Base-by-base conservation (phyloP, 2,888 invertebrate genomes). In the Cosmopolites sordidus region DNA sequence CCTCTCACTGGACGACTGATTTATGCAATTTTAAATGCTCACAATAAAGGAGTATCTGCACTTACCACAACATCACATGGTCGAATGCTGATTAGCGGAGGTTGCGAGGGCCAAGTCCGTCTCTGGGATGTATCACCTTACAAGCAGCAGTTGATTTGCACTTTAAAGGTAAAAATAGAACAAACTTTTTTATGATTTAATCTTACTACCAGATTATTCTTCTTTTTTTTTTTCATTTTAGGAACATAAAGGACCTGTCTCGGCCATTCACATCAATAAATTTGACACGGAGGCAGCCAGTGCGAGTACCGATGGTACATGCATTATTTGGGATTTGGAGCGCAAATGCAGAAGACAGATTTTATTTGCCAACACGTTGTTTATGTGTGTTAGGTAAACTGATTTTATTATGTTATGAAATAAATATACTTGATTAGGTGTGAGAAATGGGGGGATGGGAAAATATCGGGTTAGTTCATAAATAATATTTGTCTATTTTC, bases 311-410 rank as follows among this genome's bases (percentile, higher is more conserved):
- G 96, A 96, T 74, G 95, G 96, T 9, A 90, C 92, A 2, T 92
- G 92, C 69, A 92, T 96, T 60, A 85, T 96, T 58, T 96, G 96
- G 96, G 90, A 94, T 68, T 77, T 95, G 15, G 74, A 81, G 85
- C 62, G 90, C 16, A 69, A 71, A 56, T 79, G 80, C 2, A 79
- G 94, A 5, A 86, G 87, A 8, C 89, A 91, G 69, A 88, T 92
- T 64, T 79, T 95, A 63, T 89, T 92, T 70, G 87, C 89, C 2
- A 93, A 92, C 73, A 90, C 89, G 2, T 78, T 91, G 73, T 88
- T 92, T 76, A 86, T 86, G 84, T 80, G 86, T 65, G 83, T 86
- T 0, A 43, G 48, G 58, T 54, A 38, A 51, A n/a, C n/a, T n/a
- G n/a, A n/a, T n/a, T n/a, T n/a, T n/a, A n/a, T n/a, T n/a, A n/a